Evolutionary conservation across 2,113 vertebrate species (phyloP).

Genomic region (Lethenteron camtschaticum): DNA sequence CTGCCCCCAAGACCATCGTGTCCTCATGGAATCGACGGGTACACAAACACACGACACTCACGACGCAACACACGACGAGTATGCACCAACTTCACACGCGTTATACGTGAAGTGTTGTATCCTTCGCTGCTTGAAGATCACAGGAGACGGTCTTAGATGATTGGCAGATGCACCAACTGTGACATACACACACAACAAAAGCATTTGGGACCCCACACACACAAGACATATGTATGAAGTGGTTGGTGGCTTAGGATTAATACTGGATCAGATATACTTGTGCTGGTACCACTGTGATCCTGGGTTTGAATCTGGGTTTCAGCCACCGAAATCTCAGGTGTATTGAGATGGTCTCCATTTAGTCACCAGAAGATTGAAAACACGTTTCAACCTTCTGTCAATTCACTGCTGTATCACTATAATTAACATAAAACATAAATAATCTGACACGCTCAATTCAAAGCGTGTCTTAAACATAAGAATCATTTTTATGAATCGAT

Average conservation of each 20-base stretch:
- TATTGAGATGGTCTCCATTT: too few relatives aligned
- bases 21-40: constrained; percentile 99
- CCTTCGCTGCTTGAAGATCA: neutral
- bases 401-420: too few relatives aligned
- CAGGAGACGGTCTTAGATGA: neutral
- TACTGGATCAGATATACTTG: too few relatives aligned
- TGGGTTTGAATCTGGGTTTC: too few relatives aligned
- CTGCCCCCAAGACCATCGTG: constrained; percentile 57
- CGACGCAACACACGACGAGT: neutral
- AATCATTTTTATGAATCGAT: neutral
- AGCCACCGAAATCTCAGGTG: too few relatives aligned
- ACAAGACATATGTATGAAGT: too few relatives aligned
- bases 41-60: neutral
- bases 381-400: too few relatives aligned
- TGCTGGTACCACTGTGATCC: too few relatives aligned
- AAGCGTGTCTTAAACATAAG: constrained; percentile 8
- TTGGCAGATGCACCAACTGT: neutral
- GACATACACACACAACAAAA: neutral
- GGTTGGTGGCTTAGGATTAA: too few relatives aligned
- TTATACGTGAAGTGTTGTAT: too few relatives aligned
- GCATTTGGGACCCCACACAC: neutral
- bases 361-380: too few relatives aligned
- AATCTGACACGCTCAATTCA: neutral
- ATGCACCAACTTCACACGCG: neutral
- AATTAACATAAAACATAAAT: too few relatives aligned